These are phyloP conservation scores for Chloroceryle amazona DNA, from an alignment of 2,797 vertebrate species.

Conservation along the genomic window DNA sequence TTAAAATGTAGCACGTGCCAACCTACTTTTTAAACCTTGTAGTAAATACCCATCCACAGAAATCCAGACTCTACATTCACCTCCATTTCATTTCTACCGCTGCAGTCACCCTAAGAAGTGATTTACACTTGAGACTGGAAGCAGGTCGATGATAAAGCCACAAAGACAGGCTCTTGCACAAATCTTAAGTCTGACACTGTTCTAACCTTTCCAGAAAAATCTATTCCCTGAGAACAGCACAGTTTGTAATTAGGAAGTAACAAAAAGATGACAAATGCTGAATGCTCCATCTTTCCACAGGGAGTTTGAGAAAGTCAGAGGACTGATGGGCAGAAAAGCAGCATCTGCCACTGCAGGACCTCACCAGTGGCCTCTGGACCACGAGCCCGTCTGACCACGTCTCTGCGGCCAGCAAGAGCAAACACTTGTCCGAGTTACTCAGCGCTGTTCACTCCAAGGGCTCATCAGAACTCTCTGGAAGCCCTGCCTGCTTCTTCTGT, in stretches of 20 bases:
- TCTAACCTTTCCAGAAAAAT: not conserved
- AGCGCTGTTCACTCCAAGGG: not conserved
- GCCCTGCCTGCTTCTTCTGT: not conserved
- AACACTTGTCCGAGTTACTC: not conserved
- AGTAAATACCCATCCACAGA: not conserved
- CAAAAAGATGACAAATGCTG: not conserved
- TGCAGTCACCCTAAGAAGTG: not conserved
- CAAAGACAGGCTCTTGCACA: not conserved
- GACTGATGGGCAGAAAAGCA: not conserved
- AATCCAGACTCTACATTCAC: not conserved
- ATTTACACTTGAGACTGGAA: not conserved
- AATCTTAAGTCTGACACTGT: not conserved
- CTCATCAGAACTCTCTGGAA: not conserved
- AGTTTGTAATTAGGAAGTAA: not conserved
- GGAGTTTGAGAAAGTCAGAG: conserved; percentile 14
- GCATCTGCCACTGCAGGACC: not conserved
- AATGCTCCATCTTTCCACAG: conserved; percentile 11
- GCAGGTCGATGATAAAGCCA: not conserved
- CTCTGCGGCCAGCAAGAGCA: not conserved
- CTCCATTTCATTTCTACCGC: not conserved
- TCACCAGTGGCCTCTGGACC: not conserved
- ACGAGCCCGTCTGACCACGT: accelerated
- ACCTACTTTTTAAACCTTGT: not conserved
- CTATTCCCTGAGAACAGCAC: not conserved
- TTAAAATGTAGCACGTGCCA: not conserved